Base-by-base conservation (phyloP, 2,888 invertebrate genomes). In the Bellardia pandia region DNA sequence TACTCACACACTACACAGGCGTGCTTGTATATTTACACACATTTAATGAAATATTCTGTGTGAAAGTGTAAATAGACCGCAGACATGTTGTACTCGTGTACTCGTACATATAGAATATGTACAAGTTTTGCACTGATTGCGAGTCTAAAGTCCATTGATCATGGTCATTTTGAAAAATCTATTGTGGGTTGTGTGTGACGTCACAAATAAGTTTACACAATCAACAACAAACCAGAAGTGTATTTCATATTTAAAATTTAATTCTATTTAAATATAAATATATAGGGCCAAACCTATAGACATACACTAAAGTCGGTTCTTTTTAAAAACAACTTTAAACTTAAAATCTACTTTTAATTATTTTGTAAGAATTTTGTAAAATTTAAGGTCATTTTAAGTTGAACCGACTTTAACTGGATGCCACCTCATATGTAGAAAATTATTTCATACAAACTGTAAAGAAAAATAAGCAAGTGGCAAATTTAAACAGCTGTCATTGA, bases 121-220 rank as follows among this genome's bases (percentile, higher is more conserved):
- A 71, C 60, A 71, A 77, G 16, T 56, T 79, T 74, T 78, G 75
- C 37, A 78, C 60, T 45, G 72, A 86, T 75, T 48, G 33, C 14
- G 51, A 23, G 76, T 83, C 45, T 79, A 76, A 80, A 83, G 86
- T 86, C 76, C 79, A 76, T 8, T 13, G 79, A 79, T 86, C 83
- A 86, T 48, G 83, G 83, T 14, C 79, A 75, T 69, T 74, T 53
- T 2, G 53, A 23, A 69, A 11, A 56, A 48, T 7, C 11, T 51
- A 51, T 66, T 76, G 76, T 80, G 69, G 71, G 71, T 71, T 77
- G 71, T 37, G 16, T 75, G 79, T 86, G 83, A 83, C 86, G 86
- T 86, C 79, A 80, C 40, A 78, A 66, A 64, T 40, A 9, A 62
- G 51, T 75, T 60, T 30, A 66, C 58, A 66, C 64, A 72, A 64